Percentiles rank a stretch among this genome's conserved stretches.
These are phyloP conservation scores for Platichthys stellatus DNA, from an alignment of 2,113 vertebrate species.

Conservation along the genomic window DNA sequence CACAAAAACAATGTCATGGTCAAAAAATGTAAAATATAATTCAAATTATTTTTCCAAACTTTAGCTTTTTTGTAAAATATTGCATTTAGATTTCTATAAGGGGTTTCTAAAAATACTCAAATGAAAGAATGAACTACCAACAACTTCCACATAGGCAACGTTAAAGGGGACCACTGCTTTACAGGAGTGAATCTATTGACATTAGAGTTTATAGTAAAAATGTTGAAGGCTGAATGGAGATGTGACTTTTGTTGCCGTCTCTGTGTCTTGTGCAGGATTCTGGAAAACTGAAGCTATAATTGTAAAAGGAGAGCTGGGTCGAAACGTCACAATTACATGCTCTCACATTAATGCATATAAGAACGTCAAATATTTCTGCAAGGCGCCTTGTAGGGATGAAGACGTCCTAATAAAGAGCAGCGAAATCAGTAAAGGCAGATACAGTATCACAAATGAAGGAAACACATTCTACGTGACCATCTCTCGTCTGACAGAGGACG, in stretches of 20 bases:
- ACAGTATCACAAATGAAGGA: slow-evolving; percentile 45
- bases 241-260: slow-evolving; percentile 15
- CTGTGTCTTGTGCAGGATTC: slow-evolving; percentile 43
- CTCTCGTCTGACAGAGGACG: slow-evolving; percentile 7
- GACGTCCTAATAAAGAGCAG: slow-evolving; percentile 48
- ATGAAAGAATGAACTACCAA: background rate
- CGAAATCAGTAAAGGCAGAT: background rate
- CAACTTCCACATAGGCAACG: too few species aligned
- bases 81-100: background rate
- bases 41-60: background rate
- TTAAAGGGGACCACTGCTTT: background rate
- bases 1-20: too few species aligned
- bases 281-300: slow-evolving; percentile 5
- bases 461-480: slow-evolving; percentile 62
- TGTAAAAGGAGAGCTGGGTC: slow-evolving; percentile 16
- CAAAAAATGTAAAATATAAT: background rate
- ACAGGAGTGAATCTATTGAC: too few species aligned
- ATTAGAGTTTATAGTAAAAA: background rate
- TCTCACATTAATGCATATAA: background rate
- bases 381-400: background rate
- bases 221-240: background rate
- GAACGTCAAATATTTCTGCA: slow-evolving; percentile 73
- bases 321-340: slow-evolving; percentile 28
- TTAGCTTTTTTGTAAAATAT: background rate
- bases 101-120: background rate